phyloP scores from a whole-genome alignment of 2,888 invertebrate genomes.

The Polyploca ridens region DNA sequence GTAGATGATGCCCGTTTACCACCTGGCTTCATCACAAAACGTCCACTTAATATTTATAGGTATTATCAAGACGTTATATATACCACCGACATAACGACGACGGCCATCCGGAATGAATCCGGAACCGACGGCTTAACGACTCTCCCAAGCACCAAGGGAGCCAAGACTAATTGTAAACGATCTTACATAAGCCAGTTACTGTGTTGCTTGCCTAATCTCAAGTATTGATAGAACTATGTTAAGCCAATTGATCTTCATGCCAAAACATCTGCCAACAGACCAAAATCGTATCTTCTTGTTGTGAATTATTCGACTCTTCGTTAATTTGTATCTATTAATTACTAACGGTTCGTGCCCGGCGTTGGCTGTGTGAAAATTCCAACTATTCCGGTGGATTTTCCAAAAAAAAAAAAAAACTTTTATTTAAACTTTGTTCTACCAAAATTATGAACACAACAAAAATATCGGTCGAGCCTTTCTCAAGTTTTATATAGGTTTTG shows the following conservation, averaged over 20 bases:
- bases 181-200: neutral
- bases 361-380: too few species aligned
- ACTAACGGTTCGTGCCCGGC: too few species aligned
- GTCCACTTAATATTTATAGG: conserved; percentile 5
- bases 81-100: conserved; percentile 7
- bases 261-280: neutral
- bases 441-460: too few species aligned
- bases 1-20: neutral
- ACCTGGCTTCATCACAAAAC: conserved; percentile 3
- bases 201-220: neutral
- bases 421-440: too few species aligned
- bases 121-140: conserved; percentile 11
- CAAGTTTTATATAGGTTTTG: too few species aligned
- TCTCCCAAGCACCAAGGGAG: conserved; percentile 1
- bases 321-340: too few species aligned
- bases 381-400: too few species aligned
- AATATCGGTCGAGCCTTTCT: too few species aligned
- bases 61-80: conserved; percentile 13
- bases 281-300: neutral
- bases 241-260: neutral
- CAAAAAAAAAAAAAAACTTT: too few species aligned
- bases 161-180: conserved; percentile 8
- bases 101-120: conserved; percentile 1
- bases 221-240: conserved; percentile 1
- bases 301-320: neutral